These are phyloP conservation scores for Temnopleurus reevesii DNA, from an alignment of 53 echinoderm and acorn worm species.

Conservation along the genomic window DNA sequence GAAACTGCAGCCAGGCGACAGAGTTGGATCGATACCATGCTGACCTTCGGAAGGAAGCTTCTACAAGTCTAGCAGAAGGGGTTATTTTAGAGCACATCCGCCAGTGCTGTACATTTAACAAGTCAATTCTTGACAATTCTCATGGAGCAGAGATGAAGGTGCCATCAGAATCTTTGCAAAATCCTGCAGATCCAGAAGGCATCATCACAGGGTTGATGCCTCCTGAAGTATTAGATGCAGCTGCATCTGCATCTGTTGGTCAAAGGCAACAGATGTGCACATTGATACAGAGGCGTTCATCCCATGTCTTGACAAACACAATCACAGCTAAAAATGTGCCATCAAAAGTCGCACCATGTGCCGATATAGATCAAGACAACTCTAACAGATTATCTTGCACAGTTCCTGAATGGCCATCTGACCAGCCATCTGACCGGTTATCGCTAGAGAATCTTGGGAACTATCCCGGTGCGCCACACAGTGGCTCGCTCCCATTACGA, in stretches of 20 bases:
- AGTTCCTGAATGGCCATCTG: background rate
- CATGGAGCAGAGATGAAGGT: background rate
- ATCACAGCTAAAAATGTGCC: background rate
- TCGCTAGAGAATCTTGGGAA: no score
- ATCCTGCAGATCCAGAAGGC: no score
- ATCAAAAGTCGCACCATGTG: background rate
- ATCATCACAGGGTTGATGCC: background rate
- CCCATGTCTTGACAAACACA: background rate
- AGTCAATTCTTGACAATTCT: background rate
- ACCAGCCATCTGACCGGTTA: no score
- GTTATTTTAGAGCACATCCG: slow-evolving; percentile 12
- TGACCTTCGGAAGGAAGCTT: background rate
- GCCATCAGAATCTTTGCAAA: no score
- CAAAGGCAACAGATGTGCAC: no score
- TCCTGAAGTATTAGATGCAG: background rate
- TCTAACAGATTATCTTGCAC: background rate
- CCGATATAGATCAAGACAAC: background rate
- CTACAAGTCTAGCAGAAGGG: background rate
- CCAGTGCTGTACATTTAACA: slow-evolving; percentile 2
- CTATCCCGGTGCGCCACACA: background rate
- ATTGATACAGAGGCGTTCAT: background rate
- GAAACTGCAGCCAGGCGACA: background rate
- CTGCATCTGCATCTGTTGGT: background rate
- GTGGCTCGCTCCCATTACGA: background rate
- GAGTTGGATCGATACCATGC: background rate